A percentile compares a stretch with the other conserved stretches of the same genome.
Evolutionary conservation across 2,888 invertebrate species (phyloP).

Genomic region (Anthrax anthrax): DNA sequence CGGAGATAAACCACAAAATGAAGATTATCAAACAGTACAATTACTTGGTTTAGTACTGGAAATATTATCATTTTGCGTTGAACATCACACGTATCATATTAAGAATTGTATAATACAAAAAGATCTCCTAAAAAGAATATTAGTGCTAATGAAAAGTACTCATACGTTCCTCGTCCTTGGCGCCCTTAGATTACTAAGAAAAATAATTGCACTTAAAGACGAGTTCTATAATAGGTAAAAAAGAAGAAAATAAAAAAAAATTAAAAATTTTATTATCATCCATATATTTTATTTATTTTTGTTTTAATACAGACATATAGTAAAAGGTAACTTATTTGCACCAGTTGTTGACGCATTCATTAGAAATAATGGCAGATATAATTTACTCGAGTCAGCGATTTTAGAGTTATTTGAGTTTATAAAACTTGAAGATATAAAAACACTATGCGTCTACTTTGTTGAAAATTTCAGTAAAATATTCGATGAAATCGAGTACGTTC

Average conservation of each 20-base stretch:
- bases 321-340: slow-evolving; percentile 85
- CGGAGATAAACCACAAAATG: slow-evolving; percentile 76
- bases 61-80: slow-evolving; percentile 93
- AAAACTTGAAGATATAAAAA: slow-evolving; percentile 82
- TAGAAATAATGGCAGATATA: slow-evolving; percentile 94
- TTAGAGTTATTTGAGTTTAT: slow-evolving; percentile 99
- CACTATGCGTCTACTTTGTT: slow-evolving; percentile 82
- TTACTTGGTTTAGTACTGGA: slow-evolving; percentile 88
- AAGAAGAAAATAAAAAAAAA: too few species aligned
- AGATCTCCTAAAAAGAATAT: slow-evolving; percentile 85
- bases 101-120: slow-evolving; percentile 95
- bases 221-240: slow-evolving; percentile 84
- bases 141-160: slow-evolving; percentile 91
- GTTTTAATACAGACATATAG: slow-evolving; percentile 55
- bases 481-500: slow-evolving; percentile 92
- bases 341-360: slow-evolving; percentile 94
- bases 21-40: slow-evolving; percentile 95
- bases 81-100: slow-evolving; percentile 98
- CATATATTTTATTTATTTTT: neutral
- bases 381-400: slow-evolving; percentile 96
- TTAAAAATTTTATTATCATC: too few species aligned
- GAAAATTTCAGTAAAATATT: slow-evolving; percentile 91
- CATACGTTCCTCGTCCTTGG: slow-evolving; percentile 95
- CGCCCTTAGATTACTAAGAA: slow-evolving; percentile 92
- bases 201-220: slow-evolving; percentile 93